These are phyloP conservation scores for Cercopithecus mona DNA, from an alignment of 2,113 vertebrate species.

Conservation along the genomic window DNA sequence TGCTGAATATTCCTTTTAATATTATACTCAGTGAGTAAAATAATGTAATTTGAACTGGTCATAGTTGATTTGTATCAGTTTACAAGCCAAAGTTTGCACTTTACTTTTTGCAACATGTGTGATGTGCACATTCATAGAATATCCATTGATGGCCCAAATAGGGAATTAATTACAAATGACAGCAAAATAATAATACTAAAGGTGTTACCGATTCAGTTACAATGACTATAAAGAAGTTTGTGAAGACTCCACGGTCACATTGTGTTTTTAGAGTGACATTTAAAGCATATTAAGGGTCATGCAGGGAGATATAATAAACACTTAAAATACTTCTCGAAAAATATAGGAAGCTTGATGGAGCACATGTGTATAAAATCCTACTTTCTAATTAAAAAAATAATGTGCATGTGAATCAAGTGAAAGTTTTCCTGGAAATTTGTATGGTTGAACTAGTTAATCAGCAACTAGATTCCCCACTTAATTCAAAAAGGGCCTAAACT, in stretches of 20 bases:
- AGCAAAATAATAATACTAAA: neutral
- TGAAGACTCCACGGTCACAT: neutral
- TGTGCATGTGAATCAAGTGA: neutral
- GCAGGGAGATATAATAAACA: neutral
- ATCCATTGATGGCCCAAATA: neutral
- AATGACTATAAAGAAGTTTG: neutral
- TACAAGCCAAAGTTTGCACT: neutral
- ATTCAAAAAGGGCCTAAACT: neutral
- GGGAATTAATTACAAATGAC: slow-evolving; percentile 27
- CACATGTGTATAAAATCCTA: neutral
- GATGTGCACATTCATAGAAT: neutral
- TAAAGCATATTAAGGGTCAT: neutral
- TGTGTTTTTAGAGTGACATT: neutral
- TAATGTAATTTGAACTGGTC: neutral
- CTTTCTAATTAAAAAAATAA: neutral
- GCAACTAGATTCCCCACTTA: neutral
- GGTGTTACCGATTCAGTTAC: neutral
- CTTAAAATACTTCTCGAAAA: neutral
- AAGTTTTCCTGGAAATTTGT: neutral
- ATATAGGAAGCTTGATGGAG: neutral
- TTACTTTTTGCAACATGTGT: neutral
- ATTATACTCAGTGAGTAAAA: neutral
- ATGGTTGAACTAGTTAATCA: neutral
- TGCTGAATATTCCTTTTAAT: neutral
- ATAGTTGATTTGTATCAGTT: slow-evolving; percentile 28